phyloP scores from a whole-genome alignment of 53 echinoderm and acorn worm species.

The Astropecten irregularis region DNA sequence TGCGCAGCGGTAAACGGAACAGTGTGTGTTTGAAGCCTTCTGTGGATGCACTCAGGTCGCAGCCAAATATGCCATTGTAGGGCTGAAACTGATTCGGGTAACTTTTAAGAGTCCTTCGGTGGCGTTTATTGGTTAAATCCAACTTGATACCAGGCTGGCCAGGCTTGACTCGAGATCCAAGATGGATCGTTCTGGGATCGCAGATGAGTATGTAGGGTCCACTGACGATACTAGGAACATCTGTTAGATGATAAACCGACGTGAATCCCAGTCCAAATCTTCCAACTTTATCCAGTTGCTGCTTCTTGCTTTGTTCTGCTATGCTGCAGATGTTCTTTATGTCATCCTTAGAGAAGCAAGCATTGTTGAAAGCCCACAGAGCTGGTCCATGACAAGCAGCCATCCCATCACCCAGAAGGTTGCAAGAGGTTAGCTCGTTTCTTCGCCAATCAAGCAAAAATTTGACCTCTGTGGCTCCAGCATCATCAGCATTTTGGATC shows the following conservation, averaged over 20 bases:
- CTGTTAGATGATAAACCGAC: conserved; percentile 92
- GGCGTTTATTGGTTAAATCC: conserved; percentile 42
- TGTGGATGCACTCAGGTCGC: conserved; percentile 43
- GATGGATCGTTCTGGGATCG: conserved; percentile 82
- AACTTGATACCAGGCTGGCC: conserved; percentile 76
- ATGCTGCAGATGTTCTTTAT: conserved; percentile 80
- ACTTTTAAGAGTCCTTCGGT: conserved; percentile 49
- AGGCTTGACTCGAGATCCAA: conserved; percentile 51
- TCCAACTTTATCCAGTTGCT: conserved; percentile 78
- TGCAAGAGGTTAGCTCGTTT: conserved; percentile 41
- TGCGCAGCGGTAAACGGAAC: conserved; percentile 83
- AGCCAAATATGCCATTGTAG: conserved; percentile 80
- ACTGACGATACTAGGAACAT: conserved; percentile 87
- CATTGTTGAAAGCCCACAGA: conserved; percentile 89
- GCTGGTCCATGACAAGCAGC: conserved; percentile 86
- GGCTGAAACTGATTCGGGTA: conserved; percentile 84
- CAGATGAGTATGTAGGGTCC: conserved; percentile 69
- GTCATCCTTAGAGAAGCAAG: conserved; percentile 77
- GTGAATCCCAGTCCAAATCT: conserved; percentile 92
- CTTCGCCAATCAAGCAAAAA: conserved; percentile 83
- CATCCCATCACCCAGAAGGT: conserved; percentile 76
- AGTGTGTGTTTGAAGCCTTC: conserved; percentile 59
- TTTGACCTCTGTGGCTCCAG: conserved; percentile 83
- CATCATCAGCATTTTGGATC: conserved; percentile 97
- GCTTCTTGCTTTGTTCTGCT: conserved; percentile 74